Conservation (phyloP, 2,113 vertebrate species). For the Pachypanchax playfairii region DNA sequence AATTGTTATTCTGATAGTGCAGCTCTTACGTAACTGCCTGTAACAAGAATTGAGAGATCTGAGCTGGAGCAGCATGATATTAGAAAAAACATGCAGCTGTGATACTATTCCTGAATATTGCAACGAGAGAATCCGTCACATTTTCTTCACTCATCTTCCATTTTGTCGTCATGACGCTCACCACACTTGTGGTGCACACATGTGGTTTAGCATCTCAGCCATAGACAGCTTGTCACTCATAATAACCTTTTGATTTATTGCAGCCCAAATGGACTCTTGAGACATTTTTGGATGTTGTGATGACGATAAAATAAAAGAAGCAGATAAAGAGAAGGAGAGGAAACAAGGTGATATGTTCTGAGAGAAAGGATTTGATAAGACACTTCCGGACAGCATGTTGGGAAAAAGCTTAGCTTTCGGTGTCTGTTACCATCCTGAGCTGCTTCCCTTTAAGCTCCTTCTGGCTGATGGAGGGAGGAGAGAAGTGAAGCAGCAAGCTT, state of each 20-base stretch:
- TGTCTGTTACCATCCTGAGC: constrained; percentile 36
- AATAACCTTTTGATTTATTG: no score
- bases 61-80: no score
- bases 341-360: constrained; percentile 17
- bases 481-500: constrained; percentile 42
- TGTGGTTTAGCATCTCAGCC: no score
- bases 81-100: no score
- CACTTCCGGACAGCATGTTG: constrained; percentile 32
- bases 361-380: constrained; percentile 52
- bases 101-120: no score
- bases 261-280: no score
- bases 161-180: no score
- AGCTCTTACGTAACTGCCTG: constrained; percentile 70
- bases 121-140: no score
- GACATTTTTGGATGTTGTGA: no score
- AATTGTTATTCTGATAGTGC: constrained; percentile 76
- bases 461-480: constrained; percentile 45
- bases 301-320: constrained; percentile 42
- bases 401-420: constrained; percentile 40
- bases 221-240: no score
- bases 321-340: constrained; percentile 6
- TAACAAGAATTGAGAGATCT: constrained; percentile 66
- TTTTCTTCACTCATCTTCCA: no score
- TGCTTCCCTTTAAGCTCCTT: constrained; percentile 57
- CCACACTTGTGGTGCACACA: no score